Evolutionary conservation across 2,113 vertebrate genomes (phyloP).

Genomic region (Ammodytes marinus): DNA sequence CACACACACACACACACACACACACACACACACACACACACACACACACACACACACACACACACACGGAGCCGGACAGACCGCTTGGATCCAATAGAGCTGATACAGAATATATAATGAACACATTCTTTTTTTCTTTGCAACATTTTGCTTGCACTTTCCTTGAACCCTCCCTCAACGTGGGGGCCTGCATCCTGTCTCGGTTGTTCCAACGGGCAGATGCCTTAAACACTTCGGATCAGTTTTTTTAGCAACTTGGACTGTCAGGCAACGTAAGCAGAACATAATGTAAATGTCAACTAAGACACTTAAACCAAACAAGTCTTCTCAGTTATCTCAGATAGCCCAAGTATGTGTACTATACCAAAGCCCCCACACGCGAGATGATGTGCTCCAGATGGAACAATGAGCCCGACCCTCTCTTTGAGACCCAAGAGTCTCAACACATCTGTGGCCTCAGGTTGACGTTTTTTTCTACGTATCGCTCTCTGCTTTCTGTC

Average conservation of each 20-base stretch:
- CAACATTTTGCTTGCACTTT: slow-evolving; percentile 57
- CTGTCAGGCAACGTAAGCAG: slow-evolving; percentile 29
- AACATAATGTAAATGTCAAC: slow-evolving; percentile 43
- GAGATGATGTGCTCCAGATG: slow-evolving; percentile 58
- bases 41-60: too few species aligned
- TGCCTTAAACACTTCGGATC: slow-evolving; percentile 8
- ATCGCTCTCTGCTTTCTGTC: slow-evolving; percentile 12
- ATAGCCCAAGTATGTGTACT: slow-evolving; percentile 17
- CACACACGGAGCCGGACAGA: neutral
- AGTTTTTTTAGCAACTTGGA: slow-evolving; percentile 41
- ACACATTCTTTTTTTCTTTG: slow-evolving; percentile 12
- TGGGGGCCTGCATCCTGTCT: slow-evolving; percentile 43
- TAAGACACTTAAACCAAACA: slow-evolving; percentile 45
- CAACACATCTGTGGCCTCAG: slow-evolving; percentile 12
- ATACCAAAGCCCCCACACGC: slow-evolving; percentile 2
- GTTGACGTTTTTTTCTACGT: slow-evolving; percentile 36
- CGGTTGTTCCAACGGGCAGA: slow-evolving; percentile 29
- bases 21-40: too few species aligned
- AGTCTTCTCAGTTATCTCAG: slow-evolving; percentile 37
- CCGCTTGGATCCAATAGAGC: slow-evolving; percentile 15
- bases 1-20: too few species aligned
- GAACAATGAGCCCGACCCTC: slow-evolving; percentile 30
- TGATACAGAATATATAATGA: slow-evolving; percentile 40
- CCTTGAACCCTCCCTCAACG: slow-evolving; percentile 50
- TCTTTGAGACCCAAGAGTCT: slow-evolving; percentile 13